Evolutionary conservation across 1,140 invertebrate species (phyloP), one percentile per base, ranked within the genome.

Genomic region (Mya arenaria): DNA sequence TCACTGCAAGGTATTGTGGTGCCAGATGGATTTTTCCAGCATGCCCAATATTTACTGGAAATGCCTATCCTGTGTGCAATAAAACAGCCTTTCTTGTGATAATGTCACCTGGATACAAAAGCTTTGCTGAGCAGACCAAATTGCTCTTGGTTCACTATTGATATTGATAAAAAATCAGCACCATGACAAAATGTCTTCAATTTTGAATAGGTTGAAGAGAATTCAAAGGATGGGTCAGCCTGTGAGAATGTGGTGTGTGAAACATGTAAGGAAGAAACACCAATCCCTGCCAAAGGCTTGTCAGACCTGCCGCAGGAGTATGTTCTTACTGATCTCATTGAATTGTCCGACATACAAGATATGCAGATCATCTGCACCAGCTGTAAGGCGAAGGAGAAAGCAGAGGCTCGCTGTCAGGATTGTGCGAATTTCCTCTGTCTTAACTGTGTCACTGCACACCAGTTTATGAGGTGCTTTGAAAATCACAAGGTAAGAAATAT

Each of bases 371-470:
- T 90, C 41, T 95, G 94, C 84, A 94, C 94, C n/a, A 93, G 93
- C 34, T 95, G 94, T 85, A 95, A 94, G 85, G 94, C 93, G 55
- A 93, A 94, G 77, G 94, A 94, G 62, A 91, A 92, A 66, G 97
- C 98, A 19, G 96, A 98, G 19, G 97, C 97, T 19, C 95, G 97
- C 75, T 98, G 98, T 93, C 96, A 95, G 83, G 97, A 98, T 91
- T 99, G 97, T 93, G 97, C 97, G 86, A 98, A 97, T 93, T 97
- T 98, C 90, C 94, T 99, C 19, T 98, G 98, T 93, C 95, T 95
- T 28, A 97, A 97, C 91, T 99, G 98, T 93, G 97, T 98, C 84
- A 97, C 96, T 34, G 98, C 97, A 60, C 98, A 99, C 93, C 96
- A 97, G 91, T 94, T 94, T 82, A 98, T 99, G 97, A 94, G 97